Base-by-base conservation (phyloP, 2,113 vertebrate species). In the Tenrec ecaudatus region DNA sequence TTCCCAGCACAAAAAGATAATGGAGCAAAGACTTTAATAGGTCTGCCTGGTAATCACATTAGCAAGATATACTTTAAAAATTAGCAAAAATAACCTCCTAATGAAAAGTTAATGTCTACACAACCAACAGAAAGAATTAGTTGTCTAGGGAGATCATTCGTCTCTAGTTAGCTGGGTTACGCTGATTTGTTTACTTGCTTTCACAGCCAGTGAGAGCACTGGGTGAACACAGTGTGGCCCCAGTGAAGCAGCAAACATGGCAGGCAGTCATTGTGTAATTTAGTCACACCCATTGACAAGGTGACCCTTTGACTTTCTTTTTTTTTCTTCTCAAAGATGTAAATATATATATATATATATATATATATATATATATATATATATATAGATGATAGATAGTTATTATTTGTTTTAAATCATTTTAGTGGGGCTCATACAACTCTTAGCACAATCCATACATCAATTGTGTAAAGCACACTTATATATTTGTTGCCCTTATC, bases 161-260 rank as follows among this genome's bases (percentile, higher is more conserved):
- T 95, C 40, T 96, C 84, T 76, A 23, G 43, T 75, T 80, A 53
- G 47, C 64, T 89, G 75, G 33, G 69, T 43, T 3, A 60, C 86
- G 76, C 31, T 96, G 88, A 53, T 93, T 96, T 97, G 58, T 96
- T 97, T 96, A 95, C 75, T 62, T 6, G 69, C 71, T 76, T 36
- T 86, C 33, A 38, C 19, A 69, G 14, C 23, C 3, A 73, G 25
- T 83, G 7, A 75, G 23, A 94, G 69, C 31, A 96, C 89, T 92
- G 47, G 19, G 78, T 83, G 57, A 96, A 95, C 71, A 29, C 3
- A 75, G 2, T 68, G 38, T 87, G 91, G 90, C 93, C 53, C 94
- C 73, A 75, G 88, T 94, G 88, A 96, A 64, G 76, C 38, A 93
- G 86, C 81, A 95, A 88, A 92, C 94, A 96, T 81, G 19, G 57